Conservation (phyloP, 2,888 invertebrate species). For the Pyrochroa serraticornis region DNA sequence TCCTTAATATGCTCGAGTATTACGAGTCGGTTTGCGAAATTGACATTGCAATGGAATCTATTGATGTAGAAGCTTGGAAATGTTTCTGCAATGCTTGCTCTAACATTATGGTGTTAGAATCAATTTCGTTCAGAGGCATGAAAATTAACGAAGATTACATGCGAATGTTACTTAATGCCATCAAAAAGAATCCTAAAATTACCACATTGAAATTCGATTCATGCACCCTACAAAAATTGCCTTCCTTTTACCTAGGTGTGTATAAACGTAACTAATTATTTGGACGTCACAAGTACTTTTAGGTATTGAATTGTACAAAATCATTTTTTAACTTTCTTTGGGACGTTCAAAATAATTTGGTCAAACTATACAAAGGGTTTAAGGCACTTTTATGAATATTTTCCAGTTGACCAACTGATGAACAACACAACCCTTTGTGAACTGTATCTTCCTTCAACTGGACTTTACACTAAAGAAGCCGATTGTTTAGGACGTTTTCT, state of each 20-base stretch:
- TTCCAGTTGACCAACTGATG: conserved; percentile 50
- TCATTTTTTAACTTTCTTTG: background rate
- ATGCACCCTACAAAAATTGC: conserved; percentile 46
- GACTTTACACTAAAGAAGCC: conserved; percentile 53
- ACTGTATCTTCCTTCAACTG: conserved; percentile 51
- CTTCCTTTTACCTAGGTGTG: conserved; percentile 51
- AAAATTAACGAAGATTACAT: conserved; percentile 48
- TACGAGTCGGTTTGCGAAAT: conserved; percentile 51
- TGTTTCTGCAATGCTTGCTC: conserved; percentile 48
- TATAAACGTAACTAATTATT: conserved; percentile 2
- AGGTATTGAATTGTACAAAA: background rate
- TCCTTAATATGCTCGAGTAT: conserved; percentile 52
- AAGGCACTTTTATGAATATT: conserved; percentile 4
- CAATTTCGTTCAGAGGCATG: conserved; percentile 49
- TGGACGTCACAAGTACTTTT: background rate
- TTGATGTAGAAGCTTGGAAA: conserved; percentile 50
- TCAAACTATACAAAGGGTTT: background rate
- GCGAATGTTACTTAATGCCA: conserved; percentile 44
- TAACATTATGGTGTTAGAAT: conserved; percentile 45
- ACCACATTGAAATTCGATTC: conserved; percentile 51
- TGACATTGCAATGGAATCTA: conserved; percentile 48
- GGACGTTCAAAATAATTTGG: background rate
- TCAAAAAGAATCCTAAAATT: conserved; percentile 47
- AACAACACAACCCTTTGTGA: conserved; percentile 47
- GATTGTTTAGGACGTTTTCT: conserved; percentile 49